These are phyloP conservation scores for Glomeris maerens DNA, from an alignment of 1,140 invertebrate species.

Conservation along the genomic window DNA sequence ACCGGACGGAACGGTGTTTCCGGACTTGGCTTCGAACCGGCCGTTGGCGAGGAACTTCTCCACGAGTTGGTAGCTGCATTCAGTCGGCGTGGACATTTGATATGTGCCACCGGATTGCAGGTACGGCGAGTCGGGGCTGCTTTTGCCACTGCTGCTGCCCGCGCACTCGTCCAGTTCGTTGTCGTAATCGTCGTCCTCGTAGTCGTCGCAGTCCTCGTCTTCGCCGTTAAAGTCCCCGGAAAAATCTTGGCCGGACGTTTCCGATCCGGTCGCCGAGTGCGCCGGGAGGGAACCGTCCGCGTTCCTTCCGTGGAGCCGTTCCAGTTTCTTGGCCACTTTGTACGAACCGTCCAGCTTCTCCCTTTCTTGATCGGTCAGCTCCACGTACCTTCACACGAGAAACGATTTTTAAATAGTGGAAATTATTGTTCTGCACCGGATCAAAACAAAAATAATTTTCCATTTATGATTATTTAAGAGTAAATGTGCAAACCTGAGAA, in stretches of 20 bases:
- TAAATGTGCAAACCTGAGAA: slow-evolving; percentile 46
- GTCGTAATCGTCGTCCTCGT: slow-evolving; percentile 15
- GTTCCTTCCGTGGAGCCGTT: slow-evolving; percentile 56
- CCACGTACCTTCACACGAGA: slow-evolving; percentile 51
- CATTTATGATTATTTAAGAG: background rate
- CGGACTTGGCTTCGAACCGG: background rate
- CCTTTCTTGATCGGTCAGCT: slow-evolving; percentile 83
- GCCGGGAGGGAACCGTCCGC: slow-evolving; percentile 19
- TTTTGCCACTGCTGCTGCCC: slow-evolving; percentile 13
- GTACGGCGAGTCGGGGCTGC: slow-evolving; percentile 15
- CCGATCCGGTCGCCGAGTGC: slow-evolving; percentile 21
- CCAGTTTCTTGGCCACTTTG: slow-evolving; percentile 83
- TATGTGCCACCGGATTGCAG: slow-evolving; percentile 2
- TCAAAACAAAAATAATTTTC: background rate
- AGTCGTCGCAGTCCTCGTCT: slow-evolving; percentile 43
- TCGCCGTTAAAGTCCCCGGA: slow-evolving; percentile 41
- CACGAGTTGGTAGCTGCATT: background rate
- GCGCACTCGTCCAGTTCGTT: slow-evolving; percentile 11
- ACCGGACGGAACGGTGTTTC: background rate
- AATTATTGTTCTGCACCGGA: too few relatives aligned
- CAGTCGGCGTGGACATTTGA: background rate
- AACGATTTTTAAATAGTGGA: slow-evolving; percentile 14
- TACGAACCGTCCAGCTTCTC: slow-evolving; percentile 79
- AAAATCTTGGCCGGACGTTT: slow-evolving; percentile 11
- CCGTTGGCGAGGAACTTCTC: slow-evolving; percentile 5